Base-by-base conservation (phyloP, 2,888 invertebrate species). In the Xanthia icteritia region DNA sequence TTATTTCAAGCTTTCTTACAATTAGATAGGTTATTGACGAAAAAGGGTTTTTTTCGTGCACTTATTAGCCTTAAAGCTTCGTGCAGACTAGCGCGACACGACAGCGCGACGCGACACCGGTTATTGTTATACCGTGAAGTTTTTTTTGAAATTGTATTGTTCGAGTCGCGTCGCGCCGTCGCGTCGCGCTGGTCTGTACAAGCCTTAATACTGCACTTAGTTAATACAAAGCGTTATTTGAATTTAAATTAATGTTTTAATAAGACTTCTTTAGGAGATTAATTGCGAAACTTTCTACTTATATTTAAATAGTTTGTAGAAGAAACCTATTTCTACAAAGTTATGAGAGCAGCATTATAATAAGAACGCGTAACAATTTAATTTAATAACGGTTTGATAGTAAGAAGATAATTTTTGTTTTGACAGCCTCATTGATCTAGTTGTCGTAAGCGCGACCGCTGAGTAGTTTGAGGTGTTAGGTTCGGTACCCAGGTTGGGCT, bases 271-370 rank as follows among this genome's bases (percentile, higher is more conserved):
- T 15, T n/a, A 39, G 9, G 2, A 36, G 45, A 77, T 75, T 56
- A 77, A 31, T 75, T 77, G 56, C 3, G 5, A 64, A 61, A 73
- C 31, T 51, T 23, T 39, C 27, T 56, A 20, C 45, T 42, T 45
- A 65, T 61, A 73, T 73, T 54, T n/a, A 23, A 77, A 64, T 64
- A 68, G 67, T 68, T 77, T 56, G n/a, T 5, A 23, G 51, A 63
- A 31, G 17, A 54, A 15, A 54, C 17, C 20, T 36, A 58, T 17
- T n/a, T 31, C 36, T 56, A n/a, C 27, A 48, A 65, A 72, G 5
- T 65, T 27, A 6, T 15, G 17, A 8, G 39, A 56, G 54, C 8
- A n/a, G 15, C 5, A 6, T 23, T 54, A 51, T 4, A 5, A 3
- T n/a, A 11, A 58, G 6, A 58, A 27, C 0, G 27, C 8, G 3